Conservation (phyloP, 2,797 vertebrate species). For the Phrynocephalus forsythii region DNA sequence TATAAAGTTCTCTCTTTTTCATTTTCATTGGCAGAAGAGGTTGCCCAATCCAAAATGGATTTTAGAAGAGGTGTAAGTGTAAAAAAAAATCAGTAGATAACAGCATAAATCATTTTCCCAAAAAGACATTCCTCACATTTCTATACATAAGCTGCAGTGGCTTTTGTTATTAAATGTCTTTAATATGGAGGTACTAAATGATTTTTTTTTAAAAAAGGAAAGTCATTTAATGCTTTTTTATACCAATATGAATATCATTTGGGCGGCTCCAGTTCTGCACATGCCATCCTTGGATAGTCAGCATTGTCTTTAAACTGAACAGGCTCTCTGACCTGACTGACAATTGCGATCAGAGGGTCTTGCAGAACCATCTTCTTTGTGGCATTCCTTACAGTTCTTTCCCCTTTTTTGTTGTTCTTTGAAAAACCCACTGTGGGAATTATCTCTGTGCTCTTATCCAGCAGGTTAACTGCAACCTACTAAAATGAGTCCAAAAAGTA, state of each 20-base stretch:
- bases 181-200: conserved; percentile 34
- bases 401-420: conserved; percentile 34
- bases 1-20: no score
- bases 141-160: neutral
- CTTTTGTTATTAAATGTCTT: neutral
- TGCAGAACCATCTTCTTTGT: conserved; percentile 25
- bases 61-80: neutral
- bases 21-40: no score
- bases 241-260: neutral
- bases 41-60: neutral
- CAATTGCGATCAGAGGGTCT: conserved; percentile 49
- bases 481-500: conserved; percentile 75
- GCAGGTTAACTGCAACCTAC: conserved; percentile 72
- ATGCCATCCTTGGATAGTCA: conserved; percentile 40
- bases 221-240: conserved; percentile 33
- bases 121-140: neutral
- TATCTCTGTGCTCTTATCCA: conserved; percentile 67
- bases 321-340: conserved; percentile 43
- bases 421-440: conserved; percentile 26
- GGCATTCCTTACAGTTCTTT: conserved; percentile 36
- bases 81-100: neutral
- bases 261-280: conserved; percentile 24
- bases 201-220: conserved; percentile 38
- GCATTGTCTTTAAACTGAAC: conserved; percentile 23
- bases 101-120: neutral